Base-by-base conservation (phyloP, 2,888 invertebrate species). In the Archips xylosteana region DNA sequence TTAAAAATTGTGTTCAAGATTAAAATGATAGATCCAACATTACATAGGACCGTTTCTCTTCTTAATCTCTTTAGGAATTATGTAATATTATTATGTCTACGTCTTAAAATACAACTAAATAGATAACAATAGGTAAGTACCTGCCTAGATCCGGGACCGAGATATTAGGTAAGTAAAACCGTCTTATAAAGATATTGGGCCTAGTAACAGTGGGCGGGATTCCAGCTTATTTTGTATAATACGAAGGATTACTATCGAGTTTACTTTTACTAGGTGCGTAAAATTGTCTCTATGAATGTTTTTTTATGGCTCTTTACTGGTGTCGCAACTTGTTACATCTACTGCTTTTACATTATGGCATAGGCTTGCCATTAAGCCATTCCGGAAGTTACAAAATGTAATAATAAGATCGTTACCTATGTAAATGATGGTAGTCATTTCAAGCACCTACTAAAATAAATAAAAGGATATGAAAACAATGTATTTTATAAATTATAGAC, bases 101-200 rank as follows among this genome's bases (percentile, higher is more conserved):
- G 32, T 45, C n/a, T 63, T 1, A 6, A n/a, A n/a, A n/a, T n/a
- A n/a, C n/a, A n/a, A n/a, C n/a, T n/a, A n/a, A n/a, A n/a, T n/a
- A 47, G 47, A 47, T 34, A 32, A 63, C 32, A 47, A 32, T 13
- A 36, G 60, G 36, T 9, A 54, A 61, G 13, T 63, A 51, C n/a
- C 10, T 10, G 3, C 45, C 64, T 64, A 15, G 51, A 65, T 64
- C 64, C 49, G 34, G 23, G 36, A 36, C 8, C n/a, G 42, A 34
- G 64, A 65, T 51, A 65, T 65, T n/a, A n/a, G n/a, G n/a, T 51
- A 49, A n/a, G 34, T 64, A 51, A 9, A 15, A 49, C 5, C 36
- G 42, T n/a, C 34, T 51, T 65, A 36, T 36, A 36, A 51, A 64
- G 64, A 34, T 51, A 64, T n/a, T 15, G n/a, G 3, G 1, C 3